Percentiles rank a stretch among this genome's conserved stretches.
These are phyloP conservation scores for Agapornis canus DNA, from an alignment of 2,797 vertebrate genomes.

Conservation along the genomic window DNA sequence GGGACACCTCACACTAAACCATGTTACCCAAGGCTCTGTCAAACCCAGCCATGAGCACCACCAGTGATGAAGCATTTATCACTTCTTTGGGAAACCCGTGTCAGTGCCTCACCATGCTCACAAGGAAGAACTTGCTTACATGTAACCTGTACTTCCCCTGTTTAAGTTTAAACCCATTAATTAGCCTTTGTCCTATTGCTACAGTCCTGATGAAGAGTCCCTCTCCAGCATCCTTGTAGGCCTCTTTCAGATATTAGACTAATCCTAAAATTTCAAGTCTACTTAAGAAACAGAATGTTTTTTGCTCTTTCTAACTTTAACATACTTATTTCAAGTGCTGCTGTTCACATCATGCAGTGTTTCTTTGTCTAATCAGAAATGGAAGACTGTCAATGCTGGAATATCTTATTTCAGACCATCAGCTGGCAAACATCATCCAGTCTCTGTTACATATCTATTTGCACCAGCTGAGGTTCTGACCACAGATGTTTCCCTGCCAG, in stretches of 20 bases:
- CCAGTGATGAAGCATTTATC: neutral
- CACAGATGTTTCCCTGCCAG: neutral
- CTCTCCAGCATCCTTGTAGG: neutral
- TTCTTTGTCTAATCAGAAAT: neutral
- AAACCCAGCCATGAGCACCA: too few relatives aligned
- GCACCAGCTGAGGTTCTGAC: constrained; percentile 1
- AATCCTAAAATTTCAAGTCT: neutral
- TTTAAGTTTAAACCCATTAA: neutral
- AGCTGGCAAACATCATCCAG: neutral
- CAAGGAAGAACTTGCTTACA: neutral
- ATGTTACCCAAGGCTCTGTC: too few relatives aligned
- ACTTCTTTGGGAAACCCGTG: neutral
- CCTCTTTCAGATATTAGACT: neutral
- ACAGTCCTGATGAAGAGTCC: neutral
- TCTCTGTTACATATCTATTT: neutral
- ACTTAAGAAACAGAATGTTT: neutral
- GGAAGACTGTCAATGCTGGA: neutral
- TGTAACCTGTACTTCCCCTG: neutral
- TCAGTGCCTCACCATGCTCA: neutral
- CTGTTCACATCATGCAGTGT: neutral
- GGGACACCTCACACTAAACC: too few relatives aligned
- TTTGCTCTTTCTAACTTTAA: neutral
- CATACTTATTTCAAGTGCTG: neutral
- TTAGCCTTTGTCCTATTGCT: neutral
- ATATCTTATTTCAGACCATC: neutral